A percentile compares a stretch with the other conserved stretches of the same genome.
Conservation (phyloP, 2,113 vertebrate genomes). For the Podarcis muralis region DNA sequence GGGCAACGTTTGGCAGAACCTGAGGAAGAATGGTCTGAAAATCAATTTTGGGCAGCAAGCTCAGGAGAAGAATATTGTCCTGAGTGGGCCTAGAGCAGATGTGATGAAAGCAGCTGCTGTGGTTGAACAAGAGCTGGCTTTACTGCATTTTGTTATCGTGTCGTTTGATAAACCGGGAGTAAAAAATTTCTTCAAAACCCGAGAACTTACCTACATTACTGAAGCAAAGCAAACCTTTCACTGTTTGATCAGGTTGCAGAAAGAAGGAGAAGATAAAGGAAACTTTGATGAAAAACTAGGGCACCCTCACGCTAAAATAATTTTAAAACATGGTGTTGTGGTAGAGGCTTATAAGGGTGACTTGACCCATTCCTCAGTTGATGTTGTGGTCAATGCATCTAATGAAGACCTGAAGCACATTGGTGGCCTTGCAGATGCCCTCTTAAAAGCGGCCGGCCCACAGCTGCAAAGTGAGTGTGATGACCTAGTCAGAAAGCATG, state of each 20-base stretch:
- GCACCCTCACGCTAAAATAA: slow-evolving; percentile 35
- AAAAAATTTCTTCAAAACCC: slow-evolving; percentile 76
- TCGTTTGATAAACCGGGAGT: slow-evolving; percentile 75
- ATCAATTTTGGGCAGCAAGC: slow-evolving; percentile 53
- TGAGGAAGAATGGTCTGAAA: slow-evolving; percentile 66
- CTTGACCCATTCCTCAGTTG: slow-evolving; percentile 70
- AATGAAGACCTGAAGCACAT: slow-evolving; percentile 70
- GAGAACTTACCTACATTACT: slow-evolving; percentile 50
- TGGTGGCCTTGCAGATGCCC: slow-evolving; percentile 69
- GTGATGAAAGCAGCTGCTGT: slow-evolving; percentile 52
- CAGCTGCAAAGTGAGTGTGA: slow-evolving; percentile 77
- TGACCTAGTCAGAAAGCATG: slow-evolving; percentile 29
- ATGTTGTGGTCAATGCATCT: slow-evolving; percentile 80
- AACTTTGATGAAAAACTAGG: neutral
- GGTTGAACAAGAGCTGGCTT: slow-evolving; percentile 59
- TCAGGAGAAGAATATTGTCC: slow-evolving; percentile 61
- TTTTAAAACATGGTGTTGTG: slow-evolving; percentile 69
- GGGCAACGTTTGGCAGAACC: slow-evolving; percentile 16
- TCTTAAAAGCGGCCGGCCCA: slow-evolving; percentile 79
- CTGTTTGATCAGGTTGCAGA: slow-evolving; percentile 78
- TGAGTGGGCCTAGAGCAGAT: slow-evolving; percentile 75
- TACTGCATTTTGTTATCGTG: slow-evolving; percentile 62
- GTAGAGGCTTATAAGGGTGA: slow-evolving; percentile 77
- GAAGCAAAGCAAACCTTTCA: slow-evolving; percentile 51
- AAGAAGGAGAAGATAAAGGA: neutral